Base-by-base conservation (phyloP, 1,140 invertebrate species). In the Gonatopus flavifemur region DNA sequence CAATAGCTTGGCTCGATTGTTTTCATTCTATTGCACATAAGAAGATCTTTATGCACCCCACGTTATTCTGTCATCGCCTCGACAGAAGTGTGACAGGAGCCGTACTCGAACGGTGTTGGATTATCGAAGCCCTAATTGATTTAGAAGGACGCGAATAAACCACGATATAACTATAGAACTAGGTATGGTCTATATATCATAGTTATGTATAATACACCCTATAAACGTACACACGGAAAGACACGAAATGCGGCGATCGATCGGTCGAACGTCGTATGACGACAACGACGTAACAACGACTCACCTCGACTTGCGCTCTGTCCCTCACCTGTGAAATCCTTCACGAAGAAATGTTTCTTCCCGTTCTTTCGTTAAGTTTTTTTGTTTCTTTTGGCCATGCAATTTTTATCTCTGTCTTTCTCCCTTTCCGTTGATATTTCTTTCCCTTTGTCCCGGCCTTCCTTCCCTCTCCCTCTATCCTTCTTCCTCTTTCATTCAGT, bases 281-380 rank as follows among this genome's bases (percentile, higher is more conserved):
- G 6, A 12, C 24, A 39, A 43, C 18, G 28, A 13, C 10, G 38
- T 19, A 13, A 25, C 39, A 12, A 12, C 38, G 39, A 66, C 70
- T 72, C 68, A 76, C 72, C 70, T 73, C 64, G 64, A 65, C 57
- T 64, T 67, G 53, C 66, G 62, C 52, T 66, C 55, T 57, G n/a
- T 66, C 59, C 59, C n/a, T n/a, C 60, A 59, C n/a, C 65, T 72
- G 58, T 62, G 64, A 62, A 70, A 57, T 66, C 59, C 64, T 68
- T 68, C 37, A 70, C 68, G 54, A 78, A 76, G 54, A 76, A 72
- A 56, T 75, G 59, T 72, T 74, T 74, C 59, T 30, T 39, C 16
- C 39, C 31, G 19, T 22, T 20, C 36, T 44, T 48, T 30, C 32
- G 31, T 48, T 44, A 55, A 25, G 50, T 10, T 15, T 45, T 37